Percentiles rank a stretch among this genome's conserved stretches.
Conservation (phyloP, 2,113 vertebrate species). For the Orcinus orca region DNA sequence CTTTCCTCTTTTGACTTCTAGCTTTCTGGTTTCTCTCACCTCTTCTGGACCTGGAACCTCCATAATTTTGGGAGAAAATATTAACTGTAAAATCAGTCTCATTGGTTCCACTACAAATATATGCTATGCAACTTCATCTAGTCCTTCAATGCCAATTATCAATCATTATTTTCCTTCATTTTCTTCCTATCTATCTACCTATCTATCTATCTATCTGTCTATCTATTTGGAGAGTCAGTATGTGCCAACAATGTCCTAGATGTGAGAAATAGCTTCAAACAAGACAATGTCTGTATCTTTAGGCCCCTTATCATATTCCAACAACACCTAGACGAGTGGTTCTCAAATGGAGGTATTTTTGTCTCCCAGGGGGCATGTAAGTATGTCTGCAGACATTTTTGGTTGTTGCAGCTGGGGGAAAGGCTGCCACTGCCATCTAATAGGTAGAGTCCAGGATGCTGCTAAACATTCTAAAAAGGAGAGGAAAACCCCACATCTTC, state of each 20-base stretch:
- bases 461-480: not conserved
- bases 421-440: not conserved
- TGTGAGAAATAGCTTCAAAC: conserved; percentile 7
- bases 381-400: not conserved
- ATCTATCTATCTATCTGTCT: not conserved
- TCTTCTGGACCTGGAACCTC: not conserved
- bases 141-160: not conserved
- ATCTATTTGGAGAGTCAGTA: not conserved
- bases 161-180: not conserved
- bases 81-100: not conserved
- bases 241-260: not conserved
- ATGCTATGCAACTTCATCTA: not conserved
- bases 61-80: not conserved
- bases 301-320: not conserved
- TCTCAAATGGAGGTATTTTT: not conserved
- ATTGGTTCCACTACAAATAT: not conserved
- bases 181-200: not conserved
- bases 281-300: not conserved
- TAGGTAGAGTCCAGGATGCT: not conserved
- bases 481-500: not conserved
- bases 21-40: not conserved
- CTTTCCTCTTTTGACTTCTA: not conserved
- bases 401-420: not conserved
- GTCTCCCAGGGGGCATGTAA: not conserved
- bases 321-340: not conserved